Evolutionary conservation across 1,140 invertebrate genomes (phyloP).

Genomic region (Hestina assimilis): DNA sequence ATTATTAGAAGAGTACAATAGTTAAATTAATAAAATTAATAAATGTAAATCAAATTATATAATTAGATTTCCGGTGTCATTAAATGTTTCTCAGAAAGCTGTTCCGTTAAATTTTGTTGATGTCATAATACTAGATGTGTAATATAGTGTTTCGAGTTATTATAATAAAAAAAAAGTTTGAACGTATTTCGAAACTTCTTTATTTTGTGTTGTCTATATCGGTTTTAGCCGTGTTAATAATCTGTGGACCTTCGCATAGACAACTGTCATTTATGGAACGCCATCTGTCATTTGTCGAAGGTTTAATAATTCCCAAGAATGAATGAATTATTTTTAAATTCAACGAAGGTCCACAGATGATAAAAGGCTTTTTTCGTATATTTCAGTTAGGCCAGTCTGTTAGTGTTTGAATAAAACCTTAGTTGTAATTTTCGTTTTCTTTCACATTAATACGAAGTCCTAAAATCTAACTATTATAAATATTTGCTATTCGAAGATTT

Average conservation of each 20-base stretch:
- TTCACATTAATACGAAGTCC: not conserved
- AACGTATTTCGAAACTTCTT: conserved; percentile 27
- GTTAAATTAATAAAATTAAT: not conserved
- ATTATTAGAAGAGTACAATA: not conserved
- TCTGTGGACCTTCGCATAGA: conserved; percentile 22
- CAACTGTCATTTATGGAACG: not conserved
- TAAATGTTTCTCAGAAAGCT: conserved; percentile 19
- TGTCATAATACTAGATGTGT: conserved; percentile 73
- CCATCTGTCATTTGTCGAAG: too few relatives aligned
- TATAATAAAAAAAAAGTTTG: conserved; percentile 38
- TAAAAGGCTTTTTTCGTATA: conserved; percentile 7
- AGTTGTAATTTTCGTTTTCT: conserved; percentile 16
- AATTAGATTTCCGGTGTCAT: not conserved
- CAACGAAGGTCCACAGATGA: conserved; percentile 12
- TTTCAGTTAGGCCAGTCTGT: conserved; percentile 24
- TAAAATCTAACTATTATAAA: conserved; percentile 9
- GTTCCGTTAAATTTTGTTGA: conserved; percentile 58
- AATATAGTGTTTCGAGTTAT: conserved; percentile 65
- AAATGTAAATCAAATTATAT: conserved; percentile 2
- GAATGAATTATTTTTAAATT: not conserved
- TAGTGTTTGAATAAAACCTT: conserved; percentile 27
- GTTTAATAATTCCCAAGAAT: not conserved
- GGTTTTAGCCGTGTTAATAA: conserved; percentile 21
- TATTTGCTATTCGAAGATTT: conserved; percentile 15
- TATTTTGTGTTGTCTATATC: conserved; percentile 38